Evolutionary conservation across 2,113 vertebrate genomes (phyloP), one percentile per base, ranked within the genome.

Genomic region (Gobius niger): DNA sequence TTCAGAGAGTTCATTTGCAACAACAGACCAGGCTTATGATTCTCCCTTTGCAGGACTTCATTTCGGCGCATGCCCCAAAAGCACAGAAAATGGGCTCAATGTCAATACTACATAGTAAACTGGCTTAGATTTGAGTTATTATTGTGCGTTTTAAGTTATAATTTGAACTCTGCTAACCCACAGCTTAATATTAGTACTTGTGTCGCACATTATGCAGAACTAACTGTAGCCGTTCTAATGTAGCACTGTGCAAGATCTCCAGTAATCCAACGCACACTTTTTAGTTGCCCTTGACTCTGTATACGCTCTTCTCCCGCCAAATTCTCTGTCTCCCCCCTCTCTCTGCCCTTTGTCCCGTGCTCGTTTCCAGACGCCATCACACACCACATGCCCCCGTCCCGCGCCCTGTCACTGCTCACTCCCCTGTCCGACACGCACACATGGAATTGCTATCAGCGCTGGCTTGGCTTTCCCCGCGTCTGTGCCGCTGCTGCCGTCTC

Each of bases 361-460:
- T 90, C 93, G 94, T 91, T 96, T 95, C 94, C 94, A 95, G 94
- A 94, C 94, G 54, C 94, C 95, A 96, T 96, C 95, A 93, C 92
- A 95, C 93, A 96, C 94, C 97, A 99, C 95, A 97, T 97, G 94
- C 94, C 69, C 93, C 47, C 73, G 89, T 91, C 92, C 95, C 95
- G 90, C 94, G 94, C 92, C 93, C 94, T 95, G 95, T 98, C 95
- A 95, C 94, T 93, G 95, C 95, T 94, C 83, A 74, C 94, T 94
- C 93, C 91, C 91, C 83, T 74, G 74, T 86, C 86, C 66, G 46
- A 83, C 72, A 68, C 81, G 47, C 92, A 94, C 96, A 99, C 95
- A 97, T 98, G 96, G 96, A 95, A 97, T 96, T 95, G 94, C 94
- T 95, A 98, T 99, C 94, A 95, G 87, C 90, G 76, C 93, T 92